Evolutionary conservation across 2,888 invertebrate species (phyloP).

Genomic region (Pheosia gnoma): DNA sequence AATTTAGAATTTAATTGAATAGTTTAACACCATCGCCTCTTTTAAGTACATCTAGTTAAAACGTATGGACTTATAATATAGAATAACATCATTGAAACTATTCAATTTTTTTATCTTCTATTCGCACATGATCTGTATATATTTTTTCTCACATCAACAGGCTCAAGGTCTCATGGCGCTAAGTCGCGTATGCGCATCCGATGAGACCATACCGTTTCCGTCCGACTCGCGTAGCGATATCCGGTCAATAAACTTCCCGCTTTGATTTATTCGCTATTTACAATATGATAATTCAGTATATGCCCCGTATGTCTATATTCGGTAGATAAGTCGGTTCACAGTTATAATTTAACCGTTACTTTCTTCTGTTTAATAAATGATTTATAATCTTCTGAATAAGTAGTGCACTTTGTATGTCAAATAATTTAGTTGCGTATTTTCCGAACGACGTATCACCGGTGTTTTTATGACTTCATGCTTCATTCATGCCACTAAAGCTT

Average conservation of each 20-base stretch:
- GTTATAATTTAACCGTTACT: not conserved
- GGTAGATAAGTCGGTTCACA: not conserved
- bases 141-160: not conserved
- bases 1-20: no score
- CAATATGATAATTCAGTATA: not conserved
- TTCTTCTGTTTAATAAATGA: not conserved
- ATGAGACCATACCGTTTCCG: slow-evolving; percentile 54
- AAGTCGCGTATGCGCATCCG: slow-evolving; percentile 46
- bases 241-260: slow-evolving; percentile 52
- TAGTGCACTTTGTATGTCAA: not conserved
- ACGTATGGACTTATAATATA: not conserved
- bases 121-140: not conserved
- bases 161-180: slow-evolving; percentile 16
- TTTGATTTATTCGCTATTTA: slow-evolving; percentile 27
- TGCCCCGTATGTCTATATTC: not conserved
- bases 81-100: not conserved
- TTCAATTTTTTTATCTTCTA: not conserved
- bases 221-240: slow-evolving; percentile 55
- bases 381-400: no score
- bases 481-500: slow-evolving; percentile 1
- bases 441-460: not conserved
- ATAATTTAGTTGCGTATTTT: not conserved
- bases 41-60: not conserved
- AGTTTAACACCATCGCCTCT: no score
- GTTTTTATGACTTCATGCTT: slow-evolving; percentile 3